phyloP scores from a whole-genome alignment of 2,113 vertebrate species.

The Passer domesticus region DNA sequence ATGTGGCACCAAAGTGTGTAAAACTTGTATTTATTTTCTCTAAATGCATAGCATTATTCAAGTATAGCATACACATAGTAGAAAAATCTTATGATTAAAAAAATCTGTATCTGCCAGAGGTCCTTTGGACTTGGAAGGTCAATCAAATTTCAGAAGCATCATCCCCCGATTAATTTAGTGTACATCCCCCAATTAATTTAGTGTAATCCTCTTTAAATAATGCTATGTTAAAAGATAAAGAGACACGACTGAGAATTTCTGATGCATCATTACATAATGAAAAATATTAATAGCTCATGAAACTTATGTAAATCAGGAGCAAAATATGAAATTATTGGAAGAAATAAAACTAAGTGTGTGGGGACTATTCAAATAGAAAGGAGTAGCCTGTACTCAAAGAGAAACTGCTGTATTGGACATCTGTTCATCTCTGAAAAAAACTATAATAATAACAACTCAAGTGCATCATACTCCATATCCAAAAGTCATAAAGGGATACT shows the following conservation, averaged over 20 bases:
- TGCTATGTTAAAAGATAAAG: background rate
- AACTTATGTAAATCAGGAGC: background rate
- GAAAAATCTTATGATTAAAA: background rate
- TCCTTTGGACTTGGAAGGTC: background rate
- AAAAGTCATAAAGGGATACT: background rate
- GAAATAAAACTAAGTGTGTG: background rate
- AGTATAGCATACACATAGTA: background rate
- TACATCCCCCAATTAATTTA: background rate
- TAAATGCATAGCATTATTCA: background rate
- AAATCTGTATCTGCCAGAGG: background rate
- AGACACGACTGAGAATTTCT: background rate
- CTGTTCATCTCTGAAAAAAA: background rate
- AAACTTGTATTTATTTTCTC: background rate
- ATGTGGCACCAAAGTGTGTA: background rate
- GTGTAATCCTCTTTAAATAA: background rate
- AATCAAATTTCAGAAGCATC: background rate
- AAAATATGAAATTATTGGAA: background rate
- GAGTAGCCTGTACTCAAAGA: background rate
- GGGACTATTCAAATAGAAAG: background rate
- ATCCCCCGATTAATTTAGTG: background rate
- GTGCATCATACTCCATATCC: background rate
- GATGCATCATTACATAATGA: background rate
- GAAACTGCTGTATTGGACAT: background rate
- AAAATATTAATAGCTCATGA: background rate
- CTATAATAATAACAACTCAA: background rate